Evolutionary conservation across 2,888 invertebrate genomes (phyloP).

Genomic region (Cacoxenus indagator): DNA sequence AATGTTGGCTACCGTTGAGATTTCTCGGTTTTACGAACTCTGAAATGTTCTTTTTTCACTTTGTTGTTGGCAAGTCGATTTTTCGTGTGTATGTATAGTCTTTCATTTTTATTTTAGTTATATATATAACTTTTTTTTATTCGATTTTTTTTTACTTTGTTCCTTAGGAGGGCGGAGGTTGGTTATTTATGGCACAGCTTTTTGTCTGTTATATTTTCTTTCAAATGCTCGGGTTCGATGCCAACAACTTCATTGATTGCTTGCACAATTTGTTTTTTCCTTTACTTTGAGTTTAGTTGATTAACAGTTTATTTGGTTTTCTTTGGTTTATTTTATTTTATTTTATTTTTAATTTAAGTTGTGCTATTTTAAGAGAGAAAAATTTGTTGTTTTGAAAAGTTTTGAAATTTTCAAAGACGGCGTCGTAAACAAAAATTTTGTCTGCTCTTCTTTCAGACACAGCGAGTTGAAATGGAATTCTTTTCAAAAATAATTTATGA

Average conservation of each 20-base stretch:
- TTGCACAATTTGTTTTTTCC: conserved; percentile 36
- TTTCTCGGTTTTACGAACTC: too few relatives aligned
- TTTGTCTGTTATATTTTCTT: conserved; percentile 33
- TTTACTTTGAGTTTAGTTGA: conserved; percentile 26
- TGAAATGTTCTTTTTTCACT: conserved; percentile 1
- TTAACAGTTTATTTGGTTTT: conserved; percentile 22
- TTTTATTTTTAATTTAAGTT: conserved; percentile 49
- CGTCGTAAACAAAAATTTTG: not conserved
- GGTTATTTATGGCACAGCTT: conserved; percentile 33
- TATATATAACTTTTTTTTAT: too few relatives aligned
- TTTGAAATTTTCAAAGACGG: conserved; percentile 7
- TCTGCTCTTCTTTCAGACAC: not conserved
- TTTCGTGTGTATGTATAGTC: conserved; percentile 32
- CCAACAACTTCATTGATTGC: conserved; percentile 54
- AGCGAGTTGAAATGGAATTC: not conserved
- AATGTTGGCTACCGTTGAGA: conserved; percentile 30
- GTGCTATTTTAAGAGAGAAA: conserved; percentile 50
- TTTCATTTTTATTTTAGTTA: conserved; percentile 44
- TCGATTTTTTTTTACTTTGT: too few relatives aligned
- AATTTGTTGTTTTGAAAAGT: conserved; percentile 45
- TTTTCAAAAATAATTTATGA: conserved; percentile 57
- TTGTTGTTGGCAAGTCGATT: conserved; percentile 24
- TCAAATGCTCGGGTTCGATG: conserved; percentile 52
- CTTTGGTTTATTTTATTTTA: conserved; percentile 44
- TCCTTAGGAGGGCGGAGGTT: too few relatives aligned